Conservation (phyloP, 1,140 invertebrate species). For the Bombus sibiricus region DNA sequence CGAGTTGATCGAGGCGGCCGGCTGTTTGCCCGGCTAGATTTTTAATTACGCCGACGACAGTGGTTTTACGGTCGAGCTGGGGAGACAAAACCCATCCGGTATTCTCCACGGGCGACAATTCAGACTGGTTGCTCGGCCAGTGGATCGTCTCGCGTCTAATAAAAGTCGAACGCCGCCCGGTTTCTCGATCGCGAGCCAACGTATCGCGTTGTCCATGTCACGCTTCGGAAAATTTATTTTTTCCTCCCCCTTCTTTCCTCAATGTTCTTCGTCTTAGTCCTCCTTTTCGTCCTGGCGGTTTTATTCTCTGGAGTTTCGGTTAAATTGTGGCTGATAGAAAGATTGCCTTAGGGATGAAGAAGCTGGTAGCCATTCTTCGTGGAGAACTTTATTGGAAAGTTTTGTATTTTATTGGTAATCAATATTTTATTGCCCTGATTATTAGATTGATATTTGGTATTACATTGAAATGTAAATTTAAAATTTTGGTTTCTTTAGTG, state of each 20-base stretch:
- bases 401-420: background rate
- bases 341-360: background rate
- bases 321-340: constrained; percentile 13
- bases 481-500: background rate
- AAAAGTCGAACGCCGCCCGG: constrained; percentile 57
- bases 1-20: background rate
- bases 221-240: constrained; percentile 57
- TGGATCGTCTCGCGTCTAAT: constrained; percentile 60
- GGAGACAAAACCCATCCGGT: constrained; percentile 43
- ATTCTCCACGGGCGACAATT: constrained; percentile 57
- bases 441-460: background rate
- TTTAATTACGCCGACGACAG: constrained; percentile 64
- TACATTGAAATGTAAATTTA: background rate
- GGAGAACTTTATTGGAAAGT: background rate
- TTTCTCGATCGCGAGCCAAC: constrained; percentile 49
- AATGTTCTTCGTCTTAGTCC: too few relatives aligned
- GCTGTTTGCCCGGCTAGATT: constrained; percentile 49
- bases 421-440: background rate
- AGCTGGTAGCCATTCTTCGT: background rate
- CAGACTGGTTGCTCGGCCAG: constrained; percentile 37
- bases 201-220: constrained; percentile 46
- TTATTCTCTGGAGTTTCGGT: background rate
- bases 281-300: background rate
- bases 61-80: constrained; percentile 50
- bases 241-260: background rate